Percentiles rank a stretch among this genome's conserved stretches.
Evolutionary conservation across 2,888 invertebrate genomes (phyloP).

Genomic region (Amphipoea oculea): DNA sequence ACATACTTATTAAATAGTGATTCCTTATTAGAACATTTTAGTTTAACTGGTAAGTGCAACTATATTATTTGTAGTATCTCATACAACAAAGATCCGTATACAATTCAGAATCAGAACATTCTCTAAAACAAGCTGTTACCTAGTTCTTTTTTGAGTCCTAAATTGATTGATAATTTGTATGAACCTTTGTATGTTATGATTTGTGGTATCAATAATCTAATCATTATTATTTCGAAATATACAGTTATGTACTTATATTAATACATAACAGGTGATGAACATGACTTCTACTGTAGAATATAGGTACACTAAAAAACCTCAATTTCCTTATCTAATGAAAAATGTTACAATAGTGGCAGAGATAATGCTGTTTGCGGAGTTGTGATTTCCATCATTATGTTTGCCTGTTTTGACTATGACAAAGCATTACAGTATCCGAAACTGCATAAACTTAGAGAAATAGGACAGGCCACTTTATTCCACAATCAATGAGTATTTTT

Average conservation of each 20-base stretch:
- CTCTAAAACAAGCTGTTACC: background rate
- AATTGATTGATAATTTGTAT: background rate
- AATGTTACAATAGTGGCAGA: background rate
- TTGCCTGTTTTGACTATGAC: background rate
- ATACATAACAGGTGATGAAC: background rate
- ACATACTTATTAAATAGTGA: background rate
- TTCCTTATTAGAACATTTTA: conserved; percentile 37
- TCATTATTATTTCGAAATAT: background rate
- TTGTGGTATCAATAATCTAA: background rate
- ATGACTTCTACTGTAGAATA: background rate
- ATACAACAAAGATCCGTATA: background rate
- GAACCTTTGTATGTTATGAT: background rate
- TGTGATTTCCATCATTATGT: conserved; percentile 5
- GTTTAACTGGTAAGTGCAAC: conserved; percentile 39
- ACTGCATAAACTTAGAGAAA: background rate
- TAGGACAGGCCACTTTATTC: background rate
- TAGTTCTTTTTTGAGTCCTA: background rate
- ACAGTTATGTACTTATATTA: background rate
- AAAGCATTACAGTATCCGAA: background rate
- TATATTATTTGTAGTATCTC: conserved; percentile 7
- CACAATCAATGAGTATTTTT: background rate
- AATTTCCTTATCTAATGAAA: background rate
- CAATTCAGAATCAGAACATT: conserved; percentile 3
- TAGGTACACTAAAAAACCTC: background rate
- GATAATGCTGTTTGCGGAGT: background rate